phyloP scores from a whole-genome alignment of 2,888 invertebrate species.

The Scaptomyza parva region DNA sequence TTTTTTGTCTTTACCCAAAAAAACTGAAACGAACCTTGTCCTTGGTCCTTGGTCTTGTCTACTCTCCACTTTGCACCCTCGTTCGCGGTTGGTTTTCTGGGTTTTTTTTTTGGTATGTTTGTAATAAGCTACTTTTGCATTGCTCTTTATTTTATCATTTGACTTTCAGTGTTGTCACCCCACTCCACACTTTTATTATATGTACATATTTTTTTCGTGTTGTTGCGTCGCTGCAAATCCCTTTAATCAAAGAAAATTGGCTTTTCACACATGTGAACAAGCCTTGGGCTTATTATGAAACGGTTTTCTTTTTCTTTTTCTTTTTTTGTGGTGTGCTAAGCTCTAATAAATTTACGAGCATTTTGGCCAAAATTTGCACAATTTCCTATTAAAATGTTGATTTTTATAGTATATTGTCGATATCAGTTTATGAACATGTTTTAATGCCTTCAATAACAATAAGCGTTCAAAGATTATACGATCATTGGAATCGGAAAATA shows the following conservation, averaged over 20 bases:
- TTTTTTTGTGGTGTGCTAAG: conserved; percentile 38
- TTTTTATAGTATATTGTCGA: conserved; percentile 31
- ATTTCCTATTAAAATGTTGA: conserved; percentile 62
- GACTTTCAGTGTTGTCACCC: conserved; percentile 42
- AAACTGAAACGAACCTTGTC: conserved; percentile 5
- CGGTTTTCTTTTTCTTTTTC: conserved; percentile 17
- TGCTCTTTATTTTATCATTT: conserved; percentile 76
- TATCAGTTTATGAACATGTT: conserved; percentile 12
- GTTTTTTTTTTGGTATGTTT: conserved; percentile 4
- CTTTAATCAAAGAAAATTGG: conserved; percentile 74
- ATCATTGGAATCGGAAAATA: neutral
- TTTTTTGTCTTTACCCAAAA: conserved; percentile 7
- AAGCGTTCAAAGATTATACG: neutral
- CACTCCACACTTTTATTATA: conserved; percentile 55
- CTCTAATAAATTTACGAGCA: conserved; percentile 73
- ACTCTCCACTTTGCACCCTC: conserved; percentile 60
- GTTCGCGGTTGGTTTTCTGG: conserved; percentile 12
- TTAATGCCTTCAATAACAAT: conserved; percentile 15
- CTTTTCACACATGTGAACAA: conserved; percentile 68
- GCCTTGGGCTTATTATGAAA: conserved; percentile 45
- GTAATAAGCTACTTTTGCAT: conserved; percentile 72
- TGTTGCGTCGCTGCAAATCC: conserved; percentile 59
- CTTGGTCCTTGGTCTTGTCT: too few species aligned
- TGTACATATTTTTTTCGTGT: conserved; percentile 20
- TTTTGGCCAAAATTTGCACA: conserved; percentile 47